Evolutionary conservation across 2,113 vertebrate species (phyloP).

Genomic region (Saimiri boliviensis): DNA sequence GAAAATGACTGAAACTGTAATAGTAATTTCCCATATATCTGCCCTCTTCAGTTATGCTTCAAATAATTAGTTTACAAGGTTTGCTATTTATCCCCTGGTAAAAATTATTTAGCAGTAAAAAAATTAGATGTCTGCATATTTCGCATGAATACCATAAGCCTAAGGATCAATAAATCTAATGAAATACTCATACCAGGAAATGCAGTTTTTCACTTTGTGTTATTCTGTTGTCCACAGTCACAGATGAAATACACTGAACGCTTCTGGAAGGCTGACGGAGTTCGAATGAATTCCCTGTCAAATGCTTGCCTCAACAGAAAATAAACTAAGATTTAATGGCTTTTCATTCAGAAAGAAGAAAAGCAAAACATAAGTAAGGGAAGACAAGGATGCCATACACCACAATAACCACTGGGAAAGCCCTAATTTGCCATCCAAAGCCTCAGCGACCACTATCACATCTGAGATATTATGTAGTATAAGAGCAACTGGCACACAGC

Average conservation of each 20-base stretch:
- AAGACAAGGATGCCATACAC: constrained; percentile 47
- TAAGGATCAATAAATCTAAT: constrained; percentile 20
- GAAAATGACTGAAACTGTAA: constrained; percentile 26
- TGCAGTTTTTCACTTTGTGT: background rate
- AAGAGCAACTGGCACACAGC: constrained; percentile 10
- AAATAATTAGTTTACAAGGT: constrained; percentile 37
- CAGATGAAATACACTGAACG: constrained; percentile 38
- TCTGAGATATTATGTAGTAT: background rate
- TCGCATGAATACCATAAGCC: background rate
- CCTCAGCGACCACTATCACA: constrained; percentile 40
- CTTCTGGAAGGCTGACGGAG: background rate
- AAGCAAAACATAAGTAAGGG: background rate
- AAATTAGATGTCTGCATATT: constrained; percentile 1
- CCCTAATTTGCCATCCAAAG: constrained; percentile 43
- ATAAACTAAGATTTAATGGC: constrained; percentile 45
- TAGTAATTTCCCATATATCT: background rate
- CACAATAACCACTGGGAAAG: constrained; percentile 63
- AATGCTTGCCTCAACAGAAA: constrained; percentile 59
- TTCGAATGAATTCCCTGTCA: constrained; percentile 28
- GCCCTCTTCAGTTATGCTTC: background rate
- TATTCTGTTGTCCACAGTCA: constrained; percentile 50
- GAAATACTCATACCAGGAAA: constrained; percentile 13
- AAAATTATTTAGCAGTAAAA: constrained; percentile 37
- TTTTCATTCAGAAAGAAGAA: constrained; percentile 56
- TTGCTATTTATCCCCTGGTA: background rate